These are phyloP conservation scores for Agonopterix alstromeriana DNA, from an alignment of 2,888 invertebrate species.

Conservation along the genomic window DNA sequence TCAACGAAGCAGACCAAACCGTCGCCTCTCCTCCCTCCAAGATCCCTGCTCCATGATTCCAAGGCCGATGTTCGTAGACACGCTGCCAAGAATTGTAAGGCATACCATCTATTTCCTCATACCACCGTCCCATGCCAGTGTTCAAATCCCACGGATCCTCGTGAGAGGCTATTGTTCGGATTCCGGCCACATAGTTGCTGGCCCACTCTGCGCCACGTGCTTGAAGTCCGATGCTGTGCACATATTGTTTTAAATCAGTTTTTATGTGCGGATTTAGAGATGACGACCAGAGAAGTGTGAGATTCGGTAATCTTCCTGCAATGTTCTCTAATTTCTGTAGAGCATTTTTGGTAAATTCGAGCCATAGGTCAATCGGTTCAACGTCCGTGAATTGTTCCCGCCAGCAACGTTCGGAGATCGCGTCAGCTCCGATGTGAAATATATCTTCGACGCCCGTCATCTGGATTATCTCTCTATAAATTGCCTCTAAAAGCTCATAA, in stretches of 20 bases:
- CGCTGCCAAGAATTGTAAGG: slow-evolving; percentile 91
- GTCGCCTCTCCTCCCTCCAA: slow-evolving; percentile 86
- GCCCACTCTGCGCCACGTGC: slow-evolving; percentile 81
- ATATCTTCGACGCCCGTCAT: slow-evolving; percentile 85
- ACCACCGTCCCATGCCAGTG: slow-evolving; percentile 88
- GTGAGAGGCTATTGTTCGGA: slow-evolving; percentile 85
- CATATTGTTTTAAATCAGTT: slow-evolving; percentile 34
- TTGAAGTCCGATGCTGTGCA: slow-evolving; percentile 46
- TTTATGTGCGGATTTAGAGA: slow-evolving; percentile 35
- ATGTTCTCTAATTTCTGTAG: slow-evolving; percentile 74
- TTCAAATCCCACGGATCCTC: slow-evolving; percentile 91
- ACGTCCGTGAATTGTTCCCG: slow-evolving; percentile 78
- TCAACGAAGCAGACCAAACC: slow-evolving; percentile 87
- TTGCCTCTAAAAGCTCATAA: slow-evolving; percentile 80
- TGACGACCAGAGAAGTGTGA: slow-evolving; percentile 48
- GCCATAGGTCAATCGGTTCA: slow-evolving; percentile 81
- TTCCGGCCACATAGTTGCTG: slow-evolving; percentile 65
- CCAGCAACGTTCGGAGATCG: slow-evolving; percentile 86
- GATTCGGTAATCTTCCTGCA: slow-evolving; percentile 51
- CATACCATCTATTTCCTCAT: slow-evolving; percentile 84
- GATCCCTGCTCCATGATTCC: slow-evolving; percentile 59
- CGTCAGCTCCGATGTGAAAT: slow-evolving; percentile 87
- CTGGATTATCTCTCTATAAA: slow-evolving; percentile 85
- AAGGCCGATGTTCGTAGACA: slow-evolving; percentile 87
- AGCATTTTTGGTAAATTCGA: slow-evolving; percentile 81